phyloP scores from a whole-genome alignment of 2,797 vertebrate species.

The Otolemur crassicaudatus region DNA sequence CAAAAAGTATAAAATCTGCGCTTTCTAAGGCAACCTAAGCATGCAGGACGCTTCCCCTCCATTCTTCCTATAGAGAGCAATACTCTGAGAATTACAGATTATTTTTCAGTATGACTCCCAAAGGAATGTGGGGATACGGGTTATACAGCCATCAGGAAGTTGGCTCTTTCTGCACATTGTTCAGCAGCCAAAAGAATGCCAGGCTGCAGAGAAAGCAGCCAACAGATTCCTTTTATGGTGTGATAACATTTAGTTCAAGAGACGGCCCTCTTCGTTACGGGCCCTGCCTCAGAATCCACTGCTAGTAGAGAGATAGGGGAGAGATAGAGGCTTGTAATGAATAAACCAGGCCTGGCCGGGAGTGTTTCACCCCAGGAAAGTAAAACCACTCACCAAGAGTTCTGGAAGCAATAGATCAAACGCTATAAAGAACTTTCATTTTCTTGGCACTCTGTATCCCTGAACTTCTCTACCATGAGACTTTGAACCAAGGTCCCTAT shows the following conservation, averaged over 20 bases:
- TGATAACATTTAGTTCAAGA: conserved; percentile 54
- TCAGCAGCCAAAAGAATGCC: conserved; percentile 74
- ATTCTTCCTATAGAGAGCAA: neutral
- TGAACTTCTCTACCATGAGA: neutral
- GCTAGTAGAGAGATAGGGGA: neutral
- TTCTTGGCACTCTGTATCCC: neutral
- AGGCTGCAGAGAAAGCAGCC: conserved; percentile 53
- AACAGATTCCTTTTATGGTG: conserved; percentile 68
- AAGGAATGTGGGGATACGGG: conserved; percentile 75
- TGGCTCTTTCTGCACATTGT: conserved; percentile 65
- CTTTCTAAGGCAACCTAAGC: neutral
- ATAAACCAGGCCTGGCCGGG: neutral
- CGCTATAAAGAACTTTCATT: neutral
- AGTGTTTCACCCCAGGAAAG: neutral
- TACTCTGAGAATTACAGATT: conserved; percentile 43
- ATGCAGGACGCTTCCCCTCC: neutral
- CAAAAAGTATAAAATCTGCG: neutral
- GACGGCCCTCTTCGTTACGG: neutral
- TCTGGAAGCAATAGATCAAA: conserved; percentile 27
- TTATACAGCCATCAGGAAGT: conserved; percentile 70
- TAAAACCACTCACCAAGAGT: neutral
- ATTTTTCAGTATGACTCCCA: conserved; percentile 48
- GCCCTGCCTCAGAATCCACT: conserved; percentile 17
- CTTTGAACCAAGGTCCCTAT: neutral
- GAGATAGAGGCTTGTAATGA: neutral